A percentile compares a stretch with the other conserved stretches of the same genome.
Evolutionary conservation across 2,113 vertebrate species (phyloP).

Genomic region (Rhabdornis inornatus): DNA sequence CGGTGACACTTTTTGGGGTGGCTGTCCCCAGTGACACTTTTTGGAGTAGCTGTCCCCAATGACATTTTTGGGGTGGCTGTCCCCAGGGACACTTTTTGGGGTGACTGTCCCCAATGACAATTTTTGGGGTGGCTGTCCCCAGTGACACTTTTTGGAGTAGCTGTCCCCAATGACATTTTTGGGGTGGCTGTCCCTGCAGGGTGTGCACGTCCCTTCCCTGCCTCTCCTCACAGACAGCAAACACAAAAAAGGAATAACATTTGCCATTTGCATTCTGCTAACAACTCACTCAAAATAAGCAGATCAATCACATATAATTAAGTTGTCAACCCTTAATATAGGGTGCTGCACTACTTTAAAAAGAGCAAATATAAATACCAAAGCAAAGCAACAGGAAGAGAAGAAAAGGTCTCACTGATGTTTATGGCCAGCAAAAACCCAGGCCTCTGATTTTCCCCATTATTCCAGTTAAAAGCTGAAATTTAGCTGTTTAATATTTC

Average conservation of each 20-base stretch:
- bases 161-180: too few species aligned
- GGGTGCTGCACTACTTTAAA: constrained; percentile 20
- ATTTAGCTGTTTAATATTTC: constrained; percentile 14
- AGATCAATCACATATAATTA: constrained; percentile 70
- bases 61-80: too few species aligned
- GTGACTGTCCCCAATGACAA: too few species aligned
- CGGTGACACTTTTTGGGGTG: too few species aligned
- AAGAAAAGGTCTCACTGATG: not conserved
- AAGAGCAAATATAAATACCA: constrained; percentile 57
- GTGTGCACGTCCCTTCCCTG: not conserved
- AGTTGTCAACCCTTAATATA: constrained; percentile 65
- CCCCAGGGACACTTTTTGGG: too few species aligned
- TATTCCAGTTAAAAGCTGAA: not conserved
- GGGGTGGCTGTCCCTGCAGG: not conserved
- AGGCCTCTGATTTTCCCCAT: not conserved
- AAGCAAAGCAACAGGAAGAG: constrained; percentile 33
- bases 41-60: too few species aligned
- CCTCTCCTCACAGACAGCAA: not conserved
- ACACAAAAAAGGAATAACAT: not conserved
- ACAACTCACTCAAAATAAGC: constrained; percentile 47
- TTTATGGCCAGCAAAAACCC: not conserved
- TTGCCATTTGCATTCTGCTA: constrained; percentile 36
- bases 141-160: accelerated
- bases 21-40: too few species aligned
- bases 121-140: not conserved